phyloP scores from a whole-genome alignment of 2,797 vertebrate genomes.

The Galago senegalensis region DNA sequence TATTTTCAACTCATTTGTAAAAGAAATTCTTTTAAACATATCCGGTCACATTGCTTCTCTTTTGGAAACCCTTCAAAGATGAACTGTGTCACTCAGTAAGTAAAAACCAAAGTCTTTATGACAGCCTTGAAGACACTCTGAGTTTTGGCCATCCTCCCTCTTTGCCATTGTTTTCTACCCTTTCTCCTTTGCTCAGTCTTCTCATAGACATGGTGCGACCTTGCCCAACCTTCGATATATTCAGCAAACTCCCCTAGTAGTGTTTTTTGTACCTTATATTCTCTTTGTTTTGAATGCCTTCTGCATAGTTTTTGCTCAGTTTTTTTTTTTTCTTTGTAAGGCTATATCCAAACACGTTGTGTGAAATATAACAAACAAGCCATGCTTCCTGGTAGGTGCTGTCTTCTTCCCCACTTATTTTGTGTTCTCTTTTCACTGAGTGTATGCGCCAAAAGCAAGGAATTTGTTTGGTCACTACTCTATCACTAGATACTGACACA shows the following conservation, averaged over 20 bases:
- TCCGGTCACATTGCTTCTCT: not conserved
- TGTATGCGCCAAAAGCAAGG: not conserved
- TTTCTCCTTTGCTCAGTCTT: not conserved
- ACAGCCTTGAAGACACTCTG: not conserved
- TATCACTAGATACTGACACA: not conserved
- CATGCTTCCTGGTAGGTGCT: not conserved
- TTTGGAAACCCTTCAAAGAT: not conserved
- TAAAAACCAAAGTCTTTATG: not conserved
- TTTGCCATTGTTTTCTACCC: not conserved
- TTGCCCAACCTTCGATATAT: not conserved
- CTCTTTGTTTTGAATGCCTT: not conserved
- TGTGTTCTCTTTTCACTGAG: conserved; percentile 5
- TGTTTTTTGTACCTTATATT: not conserved
- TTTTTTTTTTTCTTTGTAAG: not conserved
- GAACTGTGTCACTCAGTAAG: not conserved
- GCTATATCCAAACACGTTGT: not conserved
- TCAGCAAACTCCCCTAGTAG: not conserved
- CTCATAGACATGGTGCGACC: fast-evolving
- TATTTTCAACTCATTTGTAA: not conserved
- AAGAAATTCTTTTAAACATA: not conserved
- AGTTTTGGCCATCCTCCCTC: not conserved
- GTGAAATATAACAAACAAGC: conserved; percentile 33
- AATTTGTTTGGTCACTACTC: not conserved
- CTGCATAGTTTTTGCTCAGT: conserved; percentile 6
- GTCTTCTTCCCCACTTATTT: not conserved